Evolutionary conservation across 1,140 invertebrate species (phyloP), one percentile per base, ranked within the genome.

Genomic region (fruit fly (Drosophila melanogaster)): DNA sequence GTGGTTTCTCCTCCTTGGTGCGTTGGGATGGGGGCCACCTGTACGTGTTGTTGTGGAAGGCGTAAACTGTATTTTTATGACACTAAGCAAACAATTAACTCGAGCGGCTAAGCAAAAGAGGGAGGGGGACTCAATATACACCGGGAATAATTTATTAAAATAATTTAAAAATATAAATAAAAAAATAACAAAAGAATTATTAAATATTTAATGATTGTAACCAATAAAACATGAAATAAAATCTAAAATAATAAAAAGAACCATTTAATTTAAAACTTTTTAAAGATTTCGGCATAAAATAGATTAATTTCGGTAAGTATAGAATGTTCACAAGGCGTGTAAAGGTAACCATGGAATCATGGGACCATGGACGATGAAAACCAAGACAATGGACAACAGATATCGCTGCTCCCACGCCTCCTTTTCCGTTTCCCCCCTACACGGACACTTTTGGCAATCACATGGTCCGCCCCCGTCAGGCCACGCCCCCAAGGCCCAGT

Each of bases 51-150:
- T 77, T 81, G 69, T 54, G 49, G 79, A 84, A 87, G 84, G 84
- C 84, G 84, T 84, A 89, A 89, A 84, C 77, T 89, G 71, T 89
- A 89, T 89, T 83, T 89, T 89, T 79, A 73, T 77, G 79, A 80
- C 80, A 89, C 84, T 89, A 77, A 89, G 76, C 72, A 86, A 85
- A 85, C 81, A 85, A 86, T 85, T 89, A 85, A 83, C 79, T 74
- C 49, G 53, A 66, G 47, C 47, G 30, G 40, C 53, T 38, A 35
- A 33, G 60, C 69, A 58, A 70, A 51, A 19, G 19, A 22, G 65
- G 30, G 19, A 26, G 19, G 40, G 1, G 0, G 24, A 57, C 22
- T 10, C 22, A 12, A 14, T 26, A 1, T 40, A 26, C 64, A 70
- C 64, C 69, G 24, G 10, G 0, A 12, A 44, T 43, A 19, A 11